A percentile compares a stretch with the other conserved stretches of the same genome.
phyloP scores from a whole-genome alignment of 2,888 invertebrate genomes.

The Watsonalla cultraria region DNA sequence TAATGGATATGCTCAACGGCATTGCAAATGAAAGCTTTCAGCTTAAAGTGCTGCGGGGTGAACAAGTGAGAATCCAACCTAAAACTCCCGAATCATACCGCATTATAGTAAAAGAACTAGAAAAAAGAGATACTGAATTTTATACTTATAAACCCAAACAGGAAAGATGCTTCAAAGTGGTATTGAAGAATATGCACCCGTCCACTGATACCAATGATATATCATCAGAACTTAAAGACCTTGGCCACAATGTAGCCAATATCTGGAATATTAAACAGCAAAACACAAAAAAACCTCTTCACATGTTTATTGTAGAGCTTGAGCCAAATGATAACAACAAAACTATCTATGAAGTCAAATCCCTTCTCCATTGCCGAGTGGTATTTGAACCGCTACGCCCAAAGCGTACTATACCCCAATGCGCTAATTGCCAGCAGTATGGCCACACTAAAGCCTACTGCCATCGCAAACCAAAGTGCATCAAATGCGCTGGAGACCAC shows the following conservation, averaged over 20 bases:
- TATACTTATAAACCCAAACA: too few relatives aligned
- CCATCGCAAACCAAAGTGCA: slow-evolving; percentile 13
- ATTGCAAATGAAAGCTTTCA: slow-evolving; percentile 2
- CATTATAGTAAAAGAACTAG: slow-evolving; percentile 4
- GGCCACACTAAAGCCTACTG: slow-evolving; percentile 21
- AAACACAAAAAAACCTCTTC: slow-evolving; percentile 8
- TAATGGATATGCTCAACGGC: slow-evolving; percentile 4
- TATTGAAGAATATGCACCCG: too few relatives aligned
- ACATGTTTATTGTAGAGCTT: slow-evolving; percentile 10
- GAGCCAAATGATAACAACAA: slow-evolving; percentile 8
- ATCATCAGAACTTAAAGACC: not conserved
- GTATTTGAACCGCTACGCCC: slow-evolving; percentile 17
- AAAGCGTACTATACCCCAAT: slow-evolving; percentile 16
- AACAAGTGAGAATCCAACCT: slow-evolving; percentile 9
- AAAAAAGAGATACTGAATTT: not conserved
- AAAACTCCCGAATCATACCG: slow-evolving; percentile 3
- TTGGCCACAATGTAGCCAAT: slow-evolving; percentile 5
- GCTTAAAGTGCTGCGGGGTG: slow-evolving; percentile 5
- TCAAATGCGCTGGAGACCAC: slow-evolving; percentile 20
- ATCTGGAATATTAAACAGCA: slow-evolving; percentile 12
- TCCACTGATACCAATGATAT: too few relatives aligned
- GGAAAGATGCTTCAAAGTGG: too few relatives aligned
- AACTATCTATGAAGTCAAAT: slow-evolving; percentile 9
- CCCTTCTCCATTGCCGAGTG: slow-evolving; percentile 5
- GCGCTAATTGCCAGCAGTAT: slow-evolving; percentile 20